Evolutionary conservation across 2,113 vertebrate genomes (phyloP).

Genomic region (Myocastor coypus): DNA sequence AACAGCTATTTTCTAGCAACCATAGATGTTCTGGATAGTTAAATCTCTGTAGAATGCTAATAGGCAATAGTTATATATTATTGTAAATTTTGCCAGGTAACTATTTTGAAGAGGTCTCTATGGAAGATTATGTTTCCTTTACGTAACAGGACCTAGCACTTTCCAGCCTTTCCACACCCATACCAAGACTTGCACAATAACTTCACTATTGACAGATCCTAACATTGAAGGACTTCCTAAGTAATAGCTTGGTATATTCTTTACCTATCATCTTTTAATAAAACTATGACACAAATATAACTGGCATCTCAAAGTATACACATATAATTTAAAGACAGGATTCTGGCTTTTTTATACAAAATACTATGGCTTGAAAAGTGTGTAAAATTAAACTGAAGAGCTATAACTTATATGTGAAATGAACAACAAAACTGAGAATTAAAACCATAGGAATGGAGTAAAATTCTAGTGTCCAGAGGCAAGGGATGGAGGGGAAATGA

Average conservation of each 20-base stretch:
- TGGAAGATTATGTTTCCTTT: background rate
- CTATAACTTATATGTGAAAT: background rate
- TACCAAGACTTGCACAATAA: background rate
- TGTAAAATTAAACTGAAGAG: background rate
- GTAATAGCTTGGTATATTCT: conserved; percentile 11
- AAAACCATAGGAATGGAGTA: background rate
- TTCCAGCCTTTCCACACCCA: background rate
- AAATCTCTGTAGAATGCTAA: too few relatives aligned
- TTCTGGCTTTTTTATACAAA: background rate
- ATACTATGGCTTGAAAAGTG: background rate
- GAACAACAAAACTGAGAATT: background rate
- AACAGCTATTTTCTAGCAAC: too few relatives aligned
- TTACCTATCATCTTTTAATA: conserved; percentile 62
- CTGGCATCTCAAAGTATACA: conserved; percentile 29
- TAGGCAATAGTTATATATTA: too few relatives aligned
- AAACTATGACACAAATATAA: conserved; percentile 62
- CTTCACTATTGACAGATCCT: conserved; percentile 55
- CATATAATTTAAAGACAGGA: conserved; percentile 33
- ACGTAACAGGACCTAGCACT: background rate
- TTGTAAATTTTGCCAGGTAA: background rate
- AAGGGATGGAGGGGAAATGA: background rate
- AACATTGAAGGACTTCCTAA: conserved; percentile 16
- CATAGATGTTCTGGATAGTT: too few relatives aligned
- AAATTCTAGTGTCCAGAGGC: background rate
- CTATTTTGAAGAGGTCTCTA: conserved; percentile 3